Evolutionary conservation across 2,797 vertebrate species (phyloP), one percentile per base, ranked within the genome.

Genomic region (Coluber constrictor): DNA sequence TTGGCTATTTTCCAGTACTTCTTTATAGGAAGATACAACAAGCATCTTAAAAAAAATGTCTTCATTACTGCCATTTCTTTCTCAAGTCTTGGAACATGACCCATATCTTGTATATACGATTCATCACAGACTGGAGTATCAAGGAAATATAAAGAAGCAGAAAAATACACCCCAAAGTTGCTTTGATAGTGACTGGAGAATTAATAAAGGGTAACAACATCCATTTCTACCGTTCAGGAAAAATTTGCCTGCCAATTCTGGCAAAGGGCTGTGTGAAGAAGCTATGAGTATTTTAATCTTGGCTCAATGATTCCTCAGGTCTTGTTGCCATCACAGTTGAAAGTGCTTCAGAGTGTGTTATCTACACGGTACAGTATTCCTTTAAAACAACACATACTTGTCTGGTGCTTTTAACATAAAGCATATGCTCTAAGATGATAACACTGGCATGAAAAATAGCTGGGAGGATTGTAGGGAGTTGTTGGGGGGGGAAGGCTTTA

Each of bases 331-430:
- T 92, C 29, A 90, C n/a, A 1, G 0, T 86, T 56, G 12, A 59
- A 91, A 93, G 93, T 90, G 70, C 0, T 29, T 37, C 59, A 61
- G 29, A 90, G 20, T 87, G 3, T 79, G 15, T 87, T 5, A 37
- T 57, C 43, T 95, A 86, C 59, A 16, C 0, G 57, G 89, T 91
- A 29, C 0, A 11, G 18, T 13, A 7, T 89, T 95, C 94, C 2
- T 93, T 6, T 20, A 92, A 61, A 86, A 51, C 1, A 88, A 25
- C 90, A 63, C 55, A 61, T 89, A n/a, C 9, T 91, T 57, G 0
- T 47, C 95, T 95, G 10, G 1, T 86, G 2, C 37, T 94, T 90
- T 93, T 90, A 66, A 92, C 93, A 93, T 23, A 92, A 90, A 8
- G 32, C 87, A 3, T 20, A 12, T 43, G 3, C 0, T 92, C 63